phyloP scores from a whole-genome alignment of 2,888 invertebrate genomes.

The Petrolisthes manimaculis region DNA sequence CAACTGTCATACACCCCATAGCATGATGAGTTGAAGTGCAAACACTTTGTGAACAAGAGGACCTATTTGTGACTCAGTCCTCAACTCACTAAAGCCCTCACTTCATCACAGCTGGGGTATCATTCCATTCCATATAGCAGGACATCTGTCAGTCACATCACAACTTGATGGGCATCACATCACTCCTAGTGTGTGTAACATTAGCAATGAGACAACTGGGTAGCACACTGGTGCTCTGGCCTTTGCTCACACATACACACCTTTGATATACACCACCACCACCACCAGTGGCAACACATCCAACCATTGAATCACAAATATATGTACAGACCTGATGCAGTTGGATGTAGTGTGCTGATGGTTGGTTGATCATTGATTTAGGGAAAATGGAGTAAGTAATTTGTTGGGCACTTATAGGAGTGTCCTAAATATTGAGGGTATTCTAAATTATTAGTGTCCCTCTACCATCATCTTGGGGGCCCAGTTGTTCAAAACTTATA shows the following conservation, averaged over 20 bases:
- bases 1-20: background rate
- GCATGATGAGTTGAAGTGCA: background rate
- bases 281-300: background rate
- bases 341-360: background rate
- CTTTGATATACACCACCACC: background rate
- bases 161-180: background rate
- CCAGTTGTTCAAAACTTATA: too few relatives aligned
- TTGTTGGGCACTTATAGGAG: too few relatives aligned
- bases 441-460: too few relatives aligned
- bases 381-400: background rate
- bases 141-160: too few relatives aligned
- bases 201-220: background rate
- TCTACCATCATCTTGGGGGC: too few relatives aligned
- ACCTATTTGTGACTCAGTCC: background rate
- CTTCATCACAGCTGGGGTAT: background rate
- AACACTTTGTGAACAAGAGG: background rate
- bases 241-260: background rate
- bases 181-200: background rate
- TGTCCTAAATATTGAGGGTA: too few relatives aligned
- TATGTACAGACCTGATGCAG: background rate
- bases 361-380: background rate
- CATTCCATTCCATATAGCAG: background rate
- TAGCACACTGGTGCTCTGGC: background rate
- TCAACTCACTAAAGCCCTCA: background rate
- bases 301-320: slow-evolving; percentile 5